Percentiles rank a stretch among this genome's conserved stretches.
Evolutionary conservation across 2,888 invertebrate genomes (phyloP).

Genomic region (Adelognathus sp.): DNA sequence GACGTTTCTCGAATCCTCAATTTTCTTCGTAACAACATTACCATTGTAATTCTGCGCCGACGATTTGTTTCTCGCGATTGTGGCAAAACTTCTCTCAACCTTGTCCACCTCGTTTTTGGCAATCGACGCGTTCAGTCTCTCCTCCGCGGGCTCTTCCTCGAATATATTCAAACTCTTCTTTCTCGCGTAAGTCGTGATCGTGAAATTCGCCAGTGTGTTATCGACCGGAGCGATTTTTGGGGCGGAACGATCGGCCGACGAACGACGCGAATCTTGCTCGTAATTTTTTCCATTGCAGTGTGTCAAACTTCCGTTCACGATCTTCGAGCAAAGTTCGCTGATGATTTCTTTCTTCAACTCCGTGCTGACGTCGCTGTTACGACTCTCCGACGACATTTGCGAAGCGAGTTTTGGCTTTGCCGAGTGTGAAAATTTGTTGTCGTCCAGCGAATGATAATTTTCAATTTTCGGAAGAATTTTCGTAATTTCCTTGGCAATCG

Average conservation of each 20-base stretch:
- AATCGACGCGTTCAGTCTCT: conserved; percentile 24
- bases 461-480: background rate
- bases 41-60: conserved; percentile 6
- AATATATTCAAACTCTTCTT: conserved; percentile 76
- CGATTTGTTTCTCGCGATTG: conserved; percentile 62
- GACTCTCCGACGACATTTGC: conserved; percentile 34
- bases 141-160: conserved; percentile 64
- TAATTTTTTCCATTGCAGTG: conserved; percentile 48
- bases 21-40: conserved; percentile 4
- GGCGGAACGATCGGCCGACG: conserved; percentile 55
- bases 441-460: background rate
- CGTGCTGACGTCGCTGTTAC: conserved; percentile 18
- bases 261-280: conserved; percentile 55
- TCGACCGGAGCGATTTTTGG: conserved; percentile 74
- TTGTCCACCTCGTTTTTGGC: conserved; percentile 56
- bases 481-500: conserved; percentile 4
- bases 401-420: conserved; percentile 24
- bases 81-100: conserved; percentile 62
- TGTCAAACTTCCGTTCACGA: conserved; percentile 65
- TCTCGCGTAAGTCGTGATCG: conserved; percentile 76
- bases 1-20: conserved; percentile 1
- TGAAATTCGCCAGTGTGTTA: conserved; percentile 77
- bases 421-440: background rate
- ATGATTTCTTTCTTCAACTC: conserved; percentile 72
- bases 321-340: conserved; percentile 72